Evolutionary conservation across 1,140 invertebrate species (phyloP), one percentile per base, ranked within the genome.

Genomic region (Euwallacea fornicatus): DNA sequence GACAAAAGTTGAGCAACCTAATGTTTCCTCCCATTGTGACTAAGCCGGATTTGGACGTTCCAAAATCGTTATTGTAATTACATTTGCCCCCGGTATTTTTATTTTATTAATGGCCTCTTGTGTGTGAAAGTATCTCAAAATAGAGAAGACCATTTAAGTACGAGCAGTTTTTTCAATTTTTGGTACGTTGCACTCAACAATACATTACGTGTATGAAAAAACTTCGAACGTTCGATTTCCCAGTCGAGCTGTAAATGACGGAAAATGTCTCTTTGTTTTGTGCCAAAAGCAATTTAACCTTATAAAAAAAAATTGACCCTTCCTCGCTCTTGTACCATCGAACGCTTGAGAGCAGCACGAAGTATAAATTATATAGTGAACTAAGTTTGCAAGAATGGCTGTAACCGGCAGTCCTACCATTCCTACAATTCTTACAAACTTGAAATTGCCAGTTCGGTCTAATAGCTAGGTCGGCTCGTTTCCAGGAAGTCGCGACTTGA

Each of bases 11-110:
- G 43, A 54, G 46, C 21, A 50, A 65, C 16, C 13, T 7, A 33
- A 54, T 65, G 13, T 54, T 55, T 66, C 44, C 16, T 66, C 50
- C 10, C 13, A 55, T 66, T 55, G 15, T 55, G 47, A 42, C 50
- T 46, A 50, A 13, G 63, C 63, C 16, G 42, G 53, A 56, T 56
- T n/a, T 9, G 60, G n/a, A 62, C 16, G 10, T 50, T 50, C 9
- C 9, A 50, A 10, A 11, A 50, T 50, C 46, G 46, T 50, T 13
- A 50, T 50, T 50, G 13, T 50, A 50, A 50, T 50, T 50, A 50
- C 9, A 50, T 50, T 50, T 50, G 9, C 9, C 2, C 2, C 9
- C 46, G 6, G 46, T 50, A 10, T 50, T 50, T 50, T 50, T 50
- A 13, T 50, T 50, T 50, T 2, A 50, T 50, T 50, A 50, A 50